Conservation (phyloP, 2,888 invertebrate species). For the Patella caerulea region DNA sequence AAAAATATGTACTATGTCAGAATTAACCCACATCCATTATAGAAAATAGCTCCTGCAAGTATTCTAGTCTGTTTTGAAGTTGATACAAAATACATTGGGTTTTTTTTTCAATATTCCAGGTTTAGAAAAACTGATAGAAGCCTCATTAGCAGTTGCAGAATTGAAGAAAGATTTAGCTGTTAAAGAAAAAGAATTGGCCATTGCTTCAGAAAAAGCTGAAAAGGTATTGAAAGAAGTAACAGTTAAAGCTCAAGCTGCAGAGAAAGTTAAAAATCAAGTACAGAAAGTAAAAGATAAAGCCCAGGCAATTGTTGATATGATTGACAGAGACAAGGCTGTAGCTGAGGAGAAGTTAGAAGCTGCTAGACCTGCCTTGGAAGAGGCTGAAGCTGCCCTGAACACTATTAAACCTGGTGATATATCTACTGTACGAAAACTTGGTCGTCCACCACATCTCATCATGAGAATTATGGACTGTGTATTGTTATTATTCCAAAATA, state of each 20-base stretch:
- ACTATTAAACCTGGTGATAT: slow-evolving; percentile 72
- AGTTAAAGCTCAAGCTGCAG: slow-evolving; percentile 70
- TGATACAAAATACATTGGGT: too few species aligned
- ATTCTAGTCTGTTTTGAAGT: too few species aligned
- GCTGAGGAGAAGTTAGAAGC: slow-evolving; percentile 70
- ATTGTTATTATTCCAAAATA: slow-evolving; percentile 68
- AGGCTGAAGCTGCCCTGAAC: slow-evolving; percentile 73
- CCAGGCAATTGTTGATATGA: slow-evolving; percentile 71
- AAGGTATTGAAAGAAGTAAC: slow-evolving; percentile 73
- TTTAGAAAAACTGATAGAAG: slow-evolving; percentile 70
- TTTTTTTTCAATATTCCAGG: slow-evolving; percentile 44
- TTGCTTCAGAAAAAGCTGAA: slow-evolving; percentile 87
- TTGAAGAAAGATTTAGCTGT: slow-evolving; percentile 84
- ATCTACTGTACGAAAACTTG: slow-evolving; percentile 70
- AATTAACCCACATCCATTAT: too few species aligned
- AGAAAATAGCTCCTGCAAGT: too few species aligned
- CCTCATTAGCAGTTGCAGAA: slow-evolving; percentile 78
- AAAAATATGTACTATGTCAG: too few species aligned
- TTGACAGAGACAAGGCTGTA: slow-evolving; percentile 66
- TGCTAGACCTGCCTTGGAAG: slow-evolving; percentile 70
- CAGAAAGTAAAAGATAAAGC: slow-evolving; percentile 73
- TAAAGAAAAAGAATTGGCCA: slow-evolving; percentile 87
- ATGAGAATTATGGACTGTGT: slow-evolving; percentile 72
- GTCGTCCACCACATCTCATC: slow-evolving; percentile 72
- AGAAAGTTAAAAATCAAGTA: slow-evolving; percentile 72